Base-by-base conservation (phyloP, 2,888 invertebrate genomes). In the Tribolium freemani region DNA sequence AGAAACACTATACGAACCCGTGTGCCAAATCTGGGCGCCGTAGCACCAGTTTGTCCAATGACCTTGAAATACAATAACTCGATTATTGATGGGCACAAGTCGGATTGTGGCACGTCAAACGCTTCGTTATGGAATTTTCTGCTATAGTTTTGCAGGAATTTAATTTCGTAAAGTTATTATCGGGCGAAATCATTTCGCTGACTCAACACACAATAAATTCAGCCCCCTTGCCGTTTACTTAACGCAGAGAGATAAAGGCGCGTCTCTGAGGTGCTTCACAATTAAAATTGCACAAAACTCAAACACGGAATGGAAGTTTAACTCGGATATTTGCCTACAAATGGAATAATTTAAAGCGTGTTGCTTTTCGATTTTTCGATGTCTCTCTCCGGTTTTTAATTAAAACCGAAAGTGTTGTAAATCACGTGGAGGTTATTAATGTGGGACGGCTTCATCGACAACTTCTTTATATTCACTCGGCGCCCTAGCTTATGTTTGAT, bases 241-340 rank as follows among this genome's bases (percentile, higher is more conserved):
- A 57, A 21, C 58, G 58, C 45, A 38, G 38, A 38, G 9, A 31
- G 38, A 38, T 38, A 38, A 38, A 38, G 8, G 38, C 38, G 5
- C 38, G 38, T 38, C 38, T 38, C 38, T 38, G 5, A 38, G 38
- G 38, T 58, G 13, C 8, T 57, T 57, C 60, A 38, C 69, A 69
- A 75, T 75, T 75, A 75, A 76, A 76, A 69, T 72, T 70, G 68
- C 69, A 72, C 74, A 74, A 68, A 76, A 76, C 51, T 54, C 60
- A 67, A 73, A 72, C 69, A 74, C 69, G 71, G n/a, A 58, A 58
- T 58, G 58, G 58, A 58, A 58, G 58, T 58, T 57, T 58, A 58
- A 72, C 60, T 56, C 50, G 68, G 75, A 63, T 76, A 76, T 76
- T 76, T 76, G 74, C 75, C 73, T 77, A 71, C 74, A 75, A 77